Base-by-base conservation (phyloP, 2,888 invertebrate species). In the Apamea sordens region DNA sequence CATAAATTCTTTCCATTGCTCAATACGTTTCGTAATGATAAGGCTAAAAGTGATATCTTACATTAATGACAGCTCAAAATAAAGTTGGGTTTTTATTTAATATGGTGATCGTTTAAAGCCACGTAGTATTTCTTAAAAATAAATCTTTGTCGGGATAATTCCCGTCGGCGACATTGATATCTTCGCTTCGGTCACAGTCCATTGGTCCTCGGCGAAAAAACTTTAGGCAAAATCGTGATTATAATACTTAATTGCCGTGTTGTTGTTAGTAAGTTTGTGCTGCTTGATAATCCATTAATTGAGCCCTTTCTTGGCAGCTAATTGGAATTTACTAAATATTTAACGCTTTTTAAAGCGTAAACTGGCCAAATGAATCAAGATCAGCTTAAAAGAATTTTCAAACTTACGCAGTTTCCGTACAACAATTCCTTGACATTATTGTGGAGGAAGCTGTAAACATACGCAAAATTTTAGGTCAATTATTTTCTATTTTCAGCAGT, bases 1-100 rank as follows among this genome's bases (percentile, higher is more conserved):
- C 95, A 96, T 95, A 69, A 95, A 85, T 2, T 90, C 91, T 84
- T 95, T 94, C 95, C 95, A 96, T 84, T 94, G 94, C 68, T 94
- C 93, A 32, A 88, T 79, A 6, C 93, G 93, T 80, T 93, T 94
- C 68, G 92, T 91, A 2, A 79, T 56, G 61, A 65, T 65, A 32
- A 28, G 28, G 24, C 92, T 92, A 86, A 70, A 75, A 83, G 2
- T 41, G 18, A 24, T 4, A 64, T n/a, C 32, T 44, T 63, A 32
- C 1, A 71, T 50, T 61, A 44, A 10, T 64, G 11, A 10, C 3
- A 18, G 2, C 13, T 21, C 21, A 65, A n/a, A 56, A 65, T 59
- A 15, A 32, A 13, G 2, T 47, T 36, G 18, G 8, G 24, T 15
- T 50, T 47, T n/a, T 50, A 13, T 44, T 73, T 44, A 28, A 64